phyloP scores from a whole-genome alignment of 2,113 vertebrate species.

The Lota lota region DNA sequence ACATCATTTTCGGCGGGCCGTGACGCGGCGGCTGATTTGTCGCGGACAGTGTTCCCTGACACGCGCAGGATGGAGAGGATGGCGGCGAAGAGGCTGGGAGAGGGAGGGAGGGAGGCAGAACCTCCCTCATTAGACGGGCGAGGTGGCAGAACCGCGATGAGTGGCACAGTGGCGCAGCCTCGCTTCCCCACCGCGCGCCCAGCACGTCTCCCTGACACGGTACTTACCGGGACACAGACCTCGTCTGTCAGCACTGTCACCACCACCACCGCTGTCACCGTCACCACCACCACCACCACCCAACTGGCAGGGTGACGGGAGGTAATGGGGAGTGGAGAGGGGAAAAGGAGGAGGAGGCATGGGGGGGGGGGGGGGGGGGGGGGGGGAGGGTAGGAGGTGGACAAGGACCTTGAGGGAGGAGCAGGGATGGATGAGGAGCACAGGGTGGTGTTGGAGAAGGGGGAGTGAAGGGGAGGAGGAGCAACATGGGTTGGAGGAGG shows the following conservation, averaged over 20 bases:
- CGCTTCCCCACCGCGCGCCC: conserved; percentile 59
- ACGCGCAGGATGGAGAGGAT: conserved; percentile 70
- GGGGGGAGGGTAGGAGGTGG: no score
- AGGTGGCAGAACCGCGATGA: conserved; percentile 70
- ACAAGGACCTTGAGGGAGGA: no score
- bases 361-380: no score
- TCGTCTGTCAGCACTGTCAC: conserved; percentile 80
- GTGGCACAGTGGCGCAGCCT: conserved; percentile 75
- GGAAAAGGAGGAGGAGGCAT: no score
- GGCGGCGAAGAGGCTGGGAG: conserved; percentile 49
- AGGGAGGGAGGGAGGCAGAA: conserved; percentile 83
- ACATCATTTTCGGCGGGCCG: conserved; percentile 81
- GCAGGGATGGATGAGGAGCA: no score
- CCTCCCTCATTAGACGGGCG: conserved; percentile 90
- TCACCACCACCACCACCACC: no score
- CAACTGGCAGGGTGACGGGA: no score
- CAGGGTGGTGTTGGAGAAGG: no score
- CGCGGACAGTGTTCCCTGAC: conserved; percentile 79
- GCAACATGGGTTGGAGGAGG: no score
- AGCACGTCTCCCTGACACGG: conserved; percentile 77
- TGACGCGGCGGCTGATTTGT: conserved; percentile 90
- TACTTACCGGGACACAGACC: conserved; percentile 90
- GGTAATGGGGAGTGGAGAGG: no score
- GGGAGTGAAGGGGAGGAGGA: no score
- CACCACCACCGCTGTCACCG: no score